phyloP scores from a whole-genome alignment of 2,113 vertebrate species.

The Sapajus apella region DNA sequence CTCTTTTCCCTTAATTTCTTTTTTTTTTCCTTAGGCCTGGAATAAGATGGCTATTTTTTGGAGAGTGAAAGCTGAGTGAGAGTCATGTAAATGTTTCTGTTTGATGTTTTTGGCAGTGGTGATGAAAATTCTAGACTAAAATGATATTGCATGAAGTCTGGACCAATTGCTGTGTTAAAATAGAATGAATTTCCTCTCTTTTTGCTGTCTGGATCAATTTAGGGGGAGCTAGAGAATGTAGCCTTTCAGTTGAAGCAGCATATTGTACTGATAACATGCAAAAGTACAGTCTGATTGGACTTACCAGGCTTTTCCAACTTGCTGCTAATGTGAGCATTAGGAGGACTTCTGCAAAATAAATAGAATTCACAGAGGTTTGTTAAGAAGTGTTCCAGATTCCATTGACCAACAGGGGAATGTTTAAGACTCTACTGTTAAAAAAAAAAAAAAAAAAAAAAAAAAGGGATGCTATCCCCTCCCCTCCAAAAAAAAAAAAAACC shows the following conservation, averaged over 20 bases:
- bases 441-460: constrained; percentile 44
- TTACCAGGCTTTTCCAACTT: constrained; percentile 57
- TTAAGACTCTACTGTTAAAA: constrained; percentile 62
- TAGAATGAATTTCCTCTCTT: constrained; percentile 74
- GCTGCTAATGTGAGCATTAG: constrained; percentile 51
- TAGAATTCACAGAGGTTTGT: constrained; percentile 67
- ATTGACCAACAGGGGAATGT: constrained; percentile 75
- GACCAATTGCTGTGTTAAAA: constrained; percentile 79
- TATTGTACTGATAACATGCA: constrained; percentile 63
- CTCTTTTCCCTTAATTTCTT: constrained; percentile 38
- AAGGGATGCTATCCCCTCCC: background rate
- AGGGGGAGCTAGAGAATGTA: constrained; percentile 63
- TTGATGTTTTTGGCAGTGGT: constrained; percentile 83
- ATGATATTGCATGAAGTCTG: constrained; percentile 81
- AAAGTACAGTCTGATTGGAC: constrained; percentile 49
- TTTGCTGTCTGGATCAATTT: constrained; percentile 79
- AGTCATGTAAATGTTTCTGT: constrained; percentile 81
- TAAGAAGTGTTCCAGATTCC: constrained; percentile 78
- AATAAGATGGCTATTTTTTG: constrained; percentile 71
- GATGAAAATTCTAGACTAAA: constrained; percentile 82
- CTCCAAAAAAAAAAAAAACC: background rate
- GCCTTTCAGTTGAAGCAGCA: constrained; percentile 65
- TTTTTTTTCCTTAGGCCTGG: constrained; percentile 52
- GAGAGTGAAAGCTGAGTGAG: constrained; percentile 69
- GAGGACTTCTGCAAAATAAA: constrained; percentile 70